These are phyloP conservation scores for Leptosomus discolor DNA, from an alignment of 2,113 vertebrate species.

Conservation along the genomic window DNA sequence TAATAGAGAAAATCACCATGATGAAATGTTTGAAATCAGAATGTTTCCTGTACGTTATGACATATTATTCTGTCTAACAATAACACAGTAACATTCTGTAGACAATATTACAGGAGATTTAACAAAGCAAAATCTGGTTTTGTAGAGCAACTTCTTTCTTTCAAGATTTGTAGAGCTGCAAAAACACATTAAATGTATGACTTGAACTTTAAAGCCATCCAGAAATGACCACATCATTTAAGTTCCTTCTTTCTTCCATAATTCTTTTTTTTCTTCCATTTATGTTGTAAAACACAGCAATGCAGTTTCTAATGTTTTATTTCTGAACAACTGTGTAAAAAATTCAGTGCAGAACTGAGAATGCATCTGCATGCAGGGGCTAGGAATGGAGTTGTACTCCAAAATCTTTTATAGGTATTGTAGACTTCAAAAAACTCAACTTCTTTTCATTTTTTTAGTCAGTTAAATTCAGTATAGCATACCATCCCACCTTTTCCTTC, in stretches of 20 bases:
- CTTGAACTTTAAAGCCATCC: not conserved
- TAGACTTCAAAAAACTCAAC: not conserved
- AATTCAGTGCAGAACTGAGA: not conserved
- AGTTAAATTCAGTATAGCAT: not conserved
- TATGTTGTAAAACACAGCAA: not conserved
- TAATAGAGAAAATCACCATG: not conserved
- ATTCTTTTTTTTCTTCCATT: not conserved
- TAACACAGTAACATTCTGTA: not conserved
- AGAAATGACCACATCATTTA: not conserved
- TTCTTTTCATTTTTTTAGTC: not conserved
- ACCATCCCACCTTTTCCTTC: not conserved
- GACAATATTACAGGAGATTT: not conserved
- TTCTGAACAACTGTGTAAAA: not conserved
- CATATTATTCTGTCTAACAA: not conserved
- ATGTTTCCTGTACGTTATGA: not conserved
- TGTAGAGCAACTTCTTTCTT: not conserved
- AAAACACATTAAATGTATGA: not conserved
- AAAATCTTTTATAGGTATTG: not conserved
- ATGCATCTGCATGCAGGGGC: not conserved
- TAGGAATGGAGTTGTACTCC: not conserved
- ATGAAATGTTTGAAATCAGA: not conserved
- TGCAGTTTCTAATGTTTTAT: not conserved
- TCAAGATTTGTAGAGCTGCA: not conserved
- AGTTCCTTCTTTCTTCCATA: not conserved
- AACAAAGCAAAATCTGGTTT: not conserved